These are phyloP conservation scores for Acleris emargana DNA, from an alignment of 2,888 invertebrate species.

Conservation along the genomic window DNA sequence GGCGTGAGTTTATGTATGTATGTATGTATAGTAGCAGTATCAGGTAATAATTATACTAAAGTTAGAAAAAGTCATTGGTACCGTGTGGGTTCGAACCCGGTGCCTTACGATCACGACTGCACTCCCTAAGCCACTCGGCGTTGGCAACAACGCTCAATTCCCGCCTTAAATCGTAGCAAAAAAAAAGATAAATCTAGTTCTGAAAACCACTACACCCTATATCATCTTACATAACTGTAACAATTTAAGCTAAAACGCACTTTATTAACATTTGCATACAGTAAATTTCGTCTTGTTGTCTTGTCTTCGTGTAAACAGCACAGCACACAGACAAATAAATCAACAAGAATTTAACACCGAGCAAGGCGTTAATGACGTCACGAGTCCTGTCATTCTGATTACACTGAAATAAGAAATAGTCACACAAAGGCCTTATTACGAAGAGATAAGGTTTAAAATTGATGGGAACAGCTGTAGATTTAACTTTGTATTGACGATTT, in stretches of 20 bases:
- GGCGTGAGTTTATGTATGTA: no score
- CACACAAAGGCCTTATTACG: background rate
- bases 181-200: no score
- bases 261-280: background rate
- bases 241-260: background rate
- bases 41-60: no score
- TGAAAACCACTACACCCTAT: background rate
- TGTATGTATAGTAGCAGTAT: no score
- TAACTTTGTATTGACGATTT: constrained; percentile 15
- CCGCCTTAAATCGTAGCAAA: no score
- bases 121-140: no score
- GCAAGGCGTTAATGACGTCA: constrained; percentile 48
- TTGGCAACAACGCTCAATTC: background rate
- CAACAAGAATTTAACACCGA: constrained; percentile 41
- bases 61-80: no score
- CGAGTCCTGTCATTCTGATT: constrained; percentile 32
- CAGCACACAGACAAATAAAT: constrained; percentile 44
- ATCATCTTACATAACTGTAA: constrained; percentile 5
- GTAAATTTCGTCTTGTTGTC: constrained; percentile 12
- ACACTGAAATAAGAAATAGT: constrained; percentile 12
- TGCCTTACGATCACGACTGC: no score
- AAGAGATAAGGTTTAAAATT: constrained; percentile 11
- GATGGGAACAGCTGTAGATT: background rate
- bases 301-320: no score
- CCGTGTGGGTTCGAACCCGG: no score